These are phyloP conservation scores for Danionella dracula DNA, from an alignment of 2,797 vertebrate genomes.

Conservation along the genomic window DNA sequence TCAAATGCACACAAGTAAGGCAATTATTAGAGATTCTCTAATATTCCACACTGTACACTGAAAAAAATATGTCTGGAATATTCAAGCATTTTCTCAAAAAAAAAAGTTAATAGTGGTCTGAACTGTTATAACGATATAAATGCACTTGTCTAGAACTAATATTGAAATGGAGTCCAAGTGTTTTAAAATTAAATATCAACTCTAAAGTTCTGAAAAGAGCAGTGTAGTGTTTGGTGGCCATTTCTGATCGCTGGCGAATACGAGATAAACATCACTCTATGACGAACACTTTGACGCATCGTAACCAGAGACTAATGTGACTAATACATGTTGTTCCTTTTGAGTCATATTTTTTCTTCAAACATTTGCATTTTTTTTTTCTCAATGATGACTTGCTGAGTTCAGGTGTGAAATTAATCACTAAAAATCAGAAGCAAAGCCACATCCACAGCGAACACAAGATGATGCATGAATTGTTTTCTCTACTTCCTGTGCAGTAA, in stretches of 20 bases:
- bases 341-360: background rate
- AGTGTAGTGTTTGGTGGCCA: background rate
- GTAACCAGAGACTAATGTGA: background rate
- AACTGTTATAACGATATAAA: too few relatives aligned
- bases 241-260: background rate
- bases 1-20: too few relatives aligned
- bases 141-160: too few relatives aligned
- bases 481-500: too few relatives aligned
- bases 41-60: too few relatives aligned
- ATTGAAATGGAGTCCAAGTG: too few relatives aligned
- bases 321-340: background rate
- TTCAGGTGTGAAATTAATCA: constrained; percentile 55
- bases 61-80: too few relatives aligned
- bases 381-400: constrained; percentile 53
- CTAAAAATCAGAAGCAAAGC: constrained; percentile 47
- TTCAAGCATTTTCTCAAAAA: too few relatives aligned
- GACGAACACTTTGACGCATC: background rate
- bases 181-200: too few relatives aligned
- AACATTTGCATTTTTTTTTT: constrained; percentile 24
- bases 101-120: too few relatives aligned
- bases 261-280: background rate
- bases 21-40: too few relatives aligned
- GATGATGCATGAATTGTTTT: constrained; percentile 37
- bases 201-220: background rate
- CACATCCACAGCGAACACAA: constrained; percentile 41